Evolutionary conservation across 2,888 invertebrate genomes (phyloP).

Genomic region (Diaphora mendica): DNA sequence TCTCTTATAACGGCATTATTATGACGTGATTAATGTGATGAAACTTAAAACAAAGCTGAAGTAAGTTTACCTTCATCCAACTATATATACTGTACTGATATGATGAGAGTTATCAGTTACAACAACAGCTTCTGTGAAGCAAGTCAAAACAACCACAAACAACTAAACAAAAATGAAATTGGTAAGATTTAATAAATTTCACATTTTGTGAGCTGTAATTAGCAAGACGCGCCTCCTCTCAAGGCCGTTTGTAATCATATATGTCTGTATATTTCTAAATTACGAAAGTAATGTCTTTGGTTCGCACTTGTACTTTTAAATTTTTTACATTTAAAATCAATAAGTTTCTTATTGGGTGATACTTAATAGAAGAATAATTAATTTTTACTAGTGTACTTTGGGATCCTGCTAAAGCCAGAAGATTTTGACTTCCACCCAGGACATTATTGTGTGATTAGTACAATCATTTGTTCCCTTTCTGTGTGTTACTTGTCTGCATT

Average conservation of each 20-base stretch:
- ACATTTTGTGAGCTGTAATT: slow-evolving; percentile 4
- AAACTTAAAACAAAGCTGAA: slow-evolving; percentile 11
- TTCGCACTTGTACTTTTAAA: neutral
- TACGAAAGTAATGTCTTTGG: slow-evolving; percentile 4
- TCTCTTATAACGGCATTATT: slow-evolving; percentile 10
- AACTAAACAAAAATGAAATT: slow-evolving; percentile 22
- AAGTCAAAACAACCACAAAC: slow-evolving; percentile 15
- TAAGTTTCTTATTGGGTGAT: neutral
- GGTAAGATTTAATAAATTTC: slow-evolving; percentile 16
- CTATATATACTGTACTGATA: slow-evolving; percentile 21
- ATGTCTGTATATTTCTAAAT: slow-evolving; percentile 4
- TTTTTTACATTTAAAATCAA: neutral
- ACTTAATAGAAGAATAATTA: neutral
- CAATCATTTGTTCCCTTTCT: neutral
- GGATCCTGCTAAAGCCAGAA: neutral
- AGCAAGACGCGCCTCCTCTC: slow-evolving; percentile 6
- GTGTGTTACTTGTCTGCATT: neutral
- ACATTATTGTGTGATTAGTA: no score
- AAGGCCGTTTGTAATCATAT: slow-evolving; percentile 9
- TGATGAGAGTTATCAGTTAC: slow-evolving; percentile 16
- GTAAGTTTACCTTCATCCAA: slow-evolving; percentile 12
- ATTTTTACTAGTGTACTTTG: no score
- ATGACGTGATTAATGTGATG: slow-evolving; percentile 17
- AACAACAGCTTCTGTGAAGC: slow-evolving; percentile 14
- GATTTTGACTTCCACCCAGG: neutral